Conservation (phyloP, 64 coral and sea anemone species). For the Anthopleura sola region DNA sequence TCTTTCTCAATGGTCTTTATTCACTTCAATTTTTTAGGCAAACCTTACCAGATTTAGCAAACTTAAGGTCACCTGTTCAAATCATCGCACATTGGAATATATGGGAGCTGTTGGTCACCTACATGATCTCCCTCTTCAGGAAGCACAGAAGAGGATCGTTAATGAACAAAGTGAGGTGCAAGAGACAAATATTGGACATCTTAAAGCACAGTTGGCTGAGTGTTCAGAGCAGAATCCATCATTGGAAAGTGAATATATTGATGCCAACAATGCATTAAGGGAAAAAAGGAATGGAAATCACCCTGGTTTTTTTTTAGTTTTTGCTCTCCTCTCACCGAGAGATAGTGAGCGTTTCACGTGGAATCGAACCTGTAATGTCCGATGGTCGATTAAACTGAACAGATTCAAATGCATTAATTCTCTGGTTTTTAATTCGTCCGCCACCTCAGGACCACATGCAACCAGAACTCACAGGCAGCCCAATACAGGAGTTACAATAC, state of each 20-base stretch:
- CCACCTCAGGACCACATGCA: no score
- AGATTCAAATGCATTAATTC: no score
- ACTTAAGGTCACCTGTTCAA: conserved; percentile 14
- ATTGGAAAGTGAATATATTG: conserved; percentile 24
- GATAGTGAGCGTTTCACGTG: no score
- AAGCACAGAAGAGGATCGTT: conserved; percentile 28
- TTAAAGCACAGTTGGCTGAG: conserved; percentile 25
- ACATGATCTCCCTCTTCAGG: conserved; percentile 19
- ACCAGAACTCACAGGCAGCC: no score
- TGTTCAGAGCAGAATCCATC: conserved; percentile 9
- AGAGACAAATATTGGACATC: conserved; percentile 22
- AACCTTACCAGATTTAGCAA: conserved; percentile 24
- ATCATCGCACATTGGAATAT: background rate
- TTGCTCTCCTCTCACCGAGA: no score
- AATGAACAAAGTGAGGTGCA: conserved; percentile 21
- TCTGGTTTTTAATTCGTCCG: no score
- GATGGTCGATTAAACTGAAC: no score
- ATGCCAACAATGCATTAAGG: conserved; percentile 20
- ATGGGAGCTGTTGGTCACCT: background rate
- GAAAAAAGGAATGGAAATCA: conserved; percentile 41
- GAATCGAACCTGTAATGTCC: no score
- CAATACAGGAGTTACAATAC: no score
- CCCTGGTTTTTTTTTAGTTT: conserved; percentile 60
- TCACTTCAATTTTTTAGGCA: conserved; percentile 10
- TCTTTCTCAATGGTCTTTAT: background rate